Conservation (phyloP, 2,797 vertebrate genomes). For the Leucoraja ocellata region DNA sequence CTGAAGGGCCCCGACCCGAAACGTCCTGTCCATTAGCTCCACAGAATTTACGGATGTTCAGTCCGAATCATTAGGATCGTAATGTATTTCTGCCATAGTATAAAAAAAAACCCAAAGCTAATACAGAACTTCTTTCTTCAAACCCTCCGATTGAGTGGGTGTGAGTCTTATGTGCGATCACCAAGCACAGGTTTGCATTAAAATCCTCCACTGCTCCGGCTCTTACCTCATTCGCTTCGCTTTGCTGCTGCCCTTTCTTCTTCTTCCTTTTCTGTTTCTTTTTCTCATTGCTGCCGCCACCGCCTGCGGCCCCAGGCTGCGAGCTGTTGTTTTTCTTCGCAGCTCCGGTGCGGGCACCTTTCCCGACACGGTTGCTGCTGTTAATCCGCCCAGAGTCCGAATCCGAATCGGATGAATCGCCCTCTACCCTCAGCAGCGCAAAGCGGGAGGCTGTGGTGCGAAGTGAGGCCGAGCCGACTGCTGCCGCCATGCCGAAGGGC, state of each 20-base stretch:
- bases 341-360: conserved; percentile 44
- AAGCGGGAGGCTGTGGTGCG: conserved; percentile 85
- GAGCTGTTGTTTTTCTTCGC: conserved; percentile 37
- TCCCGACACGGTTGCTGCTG: conserved; percentile 40
- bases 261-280: conserved; percentile 79
- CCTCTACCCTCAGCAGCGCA: conserved; percentile 85
- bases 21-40: no score
- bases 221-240: conserved; percentile 79
- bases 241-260: conserved; percentile 85
- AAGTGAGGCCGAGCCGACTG: conserved; percentile 67
- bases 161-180: background rate
- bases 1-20: no score
- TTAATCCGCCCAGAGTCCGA: conserved; percentile 71
- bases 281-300: conserved; percentile 63
- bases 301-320: conserved; percentile 49
- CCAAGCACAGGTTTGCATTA: background rate
- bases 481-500: conserved; percentile 67
- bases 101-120: background rate
- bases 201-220: no score
- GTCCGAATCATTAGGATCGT: background rate
- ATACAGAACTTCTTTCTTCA: background rate
- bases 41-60: background rate
- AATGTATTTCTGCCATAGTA: background rate
- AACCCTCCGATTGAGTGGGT: background rate
- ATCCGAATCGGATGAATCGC: conserved; percentile 69